phyloP scores from a whole-genome alignment of 2,113 vertebrate genomes.

The Scalopus aquaticus region DNA sequence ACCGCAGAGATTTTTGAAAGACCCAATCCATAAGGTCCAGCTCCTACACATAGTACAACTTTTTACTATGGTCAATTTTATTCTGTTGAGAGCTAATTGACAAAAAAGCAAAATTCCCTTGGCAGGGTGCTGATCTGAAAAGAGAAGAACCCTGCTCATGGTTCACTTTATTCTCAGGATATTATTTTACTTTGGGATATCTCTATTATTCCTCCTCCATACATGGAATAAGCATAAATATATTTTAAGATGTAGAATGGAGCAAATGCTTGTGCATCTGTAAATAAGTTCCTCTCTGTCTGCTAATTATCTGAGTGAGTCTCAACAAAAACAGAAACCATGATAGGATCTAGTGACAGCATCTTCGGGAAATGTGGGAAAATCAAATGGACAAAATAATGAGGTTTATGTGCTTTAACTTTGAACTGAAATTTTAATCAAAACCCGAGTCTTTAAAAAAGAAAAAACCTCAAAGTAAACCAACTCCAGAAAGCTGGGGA shows the following conservation, averaged over 20 bases:
- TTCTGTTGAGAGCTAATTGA: neutral
- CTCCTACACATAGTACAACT: neutral
- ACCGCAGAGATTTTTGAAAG: neutral
- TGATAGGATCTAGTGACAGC: neutral
- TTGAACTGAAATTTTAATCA: slow-evolving; percentile 38
- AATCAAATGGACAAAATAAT: slow-evolving; percentile 51
- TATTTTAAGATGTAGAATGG: neutral
- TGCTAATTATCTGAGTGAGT: neutral
- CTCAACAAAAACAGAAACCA: slow-evolving; percentile 1
- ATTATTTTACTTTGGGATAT: neutral
- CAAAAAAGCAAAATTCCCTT: slow-evolving; percentile 24
- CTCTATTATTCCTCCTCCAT: neutral
- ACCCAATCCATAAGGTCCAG: neutral
- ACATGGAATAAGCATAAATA: neutral
- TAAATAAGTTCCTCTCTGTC: neutral
- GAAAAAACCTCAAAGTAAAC: slow-evolving; percentile 24
- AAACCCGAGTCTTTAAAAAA: neutral
- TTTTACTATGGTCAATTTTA: neutral
- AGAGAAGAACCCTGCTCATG: neutral
- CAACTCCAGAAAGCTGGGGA: slow-evolving; percentile 50
- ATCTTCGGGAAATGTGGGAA: neutral
- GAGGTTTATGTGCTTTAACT: slow-evolving; percentile 59
- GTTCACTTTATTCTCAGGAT: neutral
- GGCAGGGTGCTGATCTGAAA: neutral
- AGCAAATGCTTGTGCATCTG: neutral